Evolutionary conservation across 2,113 vertebrate species (phyloP).

Genomic region (Silurus meridionalis): DNA sequence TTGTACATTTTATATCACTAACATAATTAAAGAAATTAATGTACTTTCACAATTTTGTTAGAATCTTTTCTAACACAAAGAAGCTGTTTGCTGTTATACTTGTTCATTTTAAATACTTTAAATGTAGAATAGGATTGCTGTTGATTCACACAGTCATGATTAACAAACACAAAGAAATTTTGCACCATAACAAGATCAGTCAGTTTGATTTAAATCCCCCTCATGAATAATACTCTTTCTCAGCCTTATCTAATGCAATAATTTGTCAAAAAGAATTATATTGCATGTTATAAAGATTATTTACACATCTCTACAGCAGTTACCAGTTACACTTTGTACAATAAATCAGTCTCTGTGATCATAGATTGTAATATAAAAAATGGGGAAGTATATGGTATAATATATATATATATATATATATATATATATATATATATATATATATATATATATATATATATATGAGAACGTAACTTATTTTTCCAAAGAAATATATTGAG

Average conservation of each 20-base stretch:
- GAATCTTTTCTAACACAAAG: not conserved
- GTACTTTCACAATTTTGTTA: not conserved
- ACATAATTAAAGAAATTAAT: not conserved
- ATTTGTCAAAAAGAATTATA: not conserved
- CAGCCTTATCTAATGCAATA: not conserved
- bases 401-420: no score
- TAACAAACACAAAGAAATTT: not conserved
- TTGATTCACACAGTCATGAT: not conserved
- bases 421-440: no score
- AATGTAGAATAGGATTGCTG: not conserved
- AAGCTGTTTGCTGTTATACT: not conserved
- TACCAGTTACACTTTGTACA: not conserved
- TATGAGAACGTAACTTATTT: not conserved
- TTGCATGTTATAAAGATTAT: not conserved
- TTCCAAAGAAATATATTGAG: conserved; percentile 15
- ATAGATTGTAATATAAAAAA: conserved; percentile 12
- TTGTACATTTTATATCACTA: not conserved
- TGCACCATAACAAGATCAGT: not conserved
- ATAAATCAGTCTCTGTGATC: not conserved
- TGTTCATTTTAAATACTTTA: not conserved
- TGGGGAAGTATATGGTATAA: not conserved
- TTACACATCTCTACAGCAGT: not conserved
- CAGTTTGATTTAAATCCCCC: not conserved
- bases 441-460: no score
- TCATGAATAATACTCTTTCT: not conserved